These are phyloP conservation scores for Vidua chalybeata DNA, from an alignment of 2,113 vertebrate species.

Conservation along the genomic window DNA sequence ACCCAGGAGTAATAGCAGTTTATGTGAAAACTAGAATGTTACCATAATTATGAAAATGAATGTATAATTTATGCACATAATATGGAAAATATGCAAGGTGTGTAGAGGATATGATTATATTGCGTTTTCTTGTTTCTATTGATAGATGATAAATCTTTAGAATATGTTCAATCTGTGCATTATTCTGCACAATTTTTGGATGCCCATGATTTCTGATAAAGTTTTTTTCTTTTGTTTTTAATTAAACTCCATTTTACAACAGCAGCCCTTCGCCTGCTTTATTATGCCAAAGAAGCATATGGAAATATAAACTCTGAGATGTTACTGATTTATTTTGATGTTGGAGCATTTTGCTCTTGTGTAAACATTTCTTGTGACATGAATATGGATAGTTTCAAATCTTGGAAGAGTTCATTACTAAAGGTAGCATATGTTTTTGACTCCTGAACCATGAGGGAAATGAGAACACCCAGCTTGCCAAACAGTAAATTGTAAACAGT, in stretches of 20 bases:
- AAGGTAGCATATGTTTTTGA: slow-evolving; percentile 78
- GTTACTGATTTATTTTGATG: slow-evolving; percentile 77
- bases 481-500: slow-evolving; percentile 77
- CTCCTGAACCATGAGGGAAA: slow-evolving; percentile 75
- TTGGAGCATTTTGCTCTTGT: slow-evolving; percentile 74
- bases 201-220: slow-evolving; percentile 59
- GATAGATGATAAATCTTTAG: slow-evolving; percentile 63
- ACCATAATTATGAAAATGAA: slow-evolving; percentile 73
- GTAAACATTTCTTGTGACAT: slow-evolving; percentile 77
- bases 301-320: slow-evolving; percentile 76
- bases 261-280: slow-evolving; percentile 59
- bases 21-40: slow-evolving; percentile 67
- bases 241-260: slow-evolving; percentile 73
- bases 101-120: slow-evolving; percentile 46
- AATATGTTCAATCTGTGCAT: slow-evolving; percentile 29
- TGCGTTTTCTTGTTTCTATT: slow-evolving; percentile 55
- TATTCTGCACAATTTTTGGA: slow-evolving; percentile 46
- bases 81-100: slow-evolving; percentile 63
- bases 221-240: slow-evolving; percentile 73
- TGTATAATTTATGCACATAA: slow-evolving; percentile 68
- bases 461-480: slow-evolving; percentile 74
- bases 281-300: slow-evolving; percentile 75
- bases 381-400: slow-evolving; percentile 75
- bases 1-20: slow-evolving; percentile 70
- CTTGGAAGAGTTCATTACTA: slow-evolving; percentile 75